Evolutionary conservation across 2,888 invertebrate genomes (phyloP).

Genomic region (Sminthurinus aureus): DNA sequence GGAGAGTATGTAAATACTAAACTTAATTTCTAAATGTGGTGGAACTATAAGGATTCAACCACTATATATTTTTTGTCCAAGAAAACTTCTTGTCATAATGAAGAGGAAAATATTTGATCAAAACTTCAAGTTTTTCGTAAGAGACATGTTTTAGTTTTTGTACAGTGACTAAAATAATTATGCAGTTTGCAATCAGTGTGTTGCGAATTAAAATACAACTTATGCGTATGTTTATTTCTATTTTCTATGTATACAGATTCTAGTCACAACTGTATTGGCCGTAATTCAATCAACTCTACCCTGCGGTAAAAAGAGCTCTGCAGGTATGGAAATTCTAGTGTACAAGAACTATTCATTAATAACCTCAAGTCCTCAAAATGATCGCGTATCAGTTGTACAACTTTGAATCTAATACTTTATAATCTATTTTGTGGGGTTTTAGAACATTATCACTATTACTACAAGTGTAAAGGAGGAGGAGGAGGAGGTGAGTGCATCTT

Average conservation of each 20-base stretch:
- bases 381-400: background rate
- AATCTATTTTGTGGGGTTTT: background rate
- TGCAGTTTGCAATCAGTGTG: background rate
- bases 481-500: background rate
- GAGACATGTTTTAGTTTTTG: conserved; percentile 12
- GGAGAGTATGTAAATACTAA: background rate
- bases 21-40: background rate
- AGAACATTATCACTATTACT: conserved; percentile 37
- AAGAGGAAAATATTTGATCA: background rate
- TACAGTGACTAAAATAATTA: background rate
- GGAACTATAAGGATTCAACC: background rate
- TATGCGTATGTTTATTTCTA: background rate
- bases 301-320: conserved; percentile 30
- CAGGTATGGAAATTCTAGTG: no score
- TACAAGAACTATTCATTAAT: background rate
- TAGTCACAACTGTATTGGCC: conserved; percentile 35
- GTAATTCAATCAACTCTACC: conserved; percentile 26
- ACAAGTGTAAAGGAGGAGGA: conserved; percentile 20
- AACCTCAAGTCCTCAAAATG: background rate
- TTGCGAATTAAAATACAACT: background rate
- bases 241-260: conserved; percentile 19
- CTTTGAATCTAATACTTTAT: no score
- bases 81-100: conserved; percentile 4
- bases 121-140: conserved; percentile 26
- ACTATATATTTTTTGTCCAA: background rate